These are phyloP conservation scores for Calameuta idolon DNA, from an alignment of 2,888 invertebrate species.

Conservation along the genomic window DNA sequence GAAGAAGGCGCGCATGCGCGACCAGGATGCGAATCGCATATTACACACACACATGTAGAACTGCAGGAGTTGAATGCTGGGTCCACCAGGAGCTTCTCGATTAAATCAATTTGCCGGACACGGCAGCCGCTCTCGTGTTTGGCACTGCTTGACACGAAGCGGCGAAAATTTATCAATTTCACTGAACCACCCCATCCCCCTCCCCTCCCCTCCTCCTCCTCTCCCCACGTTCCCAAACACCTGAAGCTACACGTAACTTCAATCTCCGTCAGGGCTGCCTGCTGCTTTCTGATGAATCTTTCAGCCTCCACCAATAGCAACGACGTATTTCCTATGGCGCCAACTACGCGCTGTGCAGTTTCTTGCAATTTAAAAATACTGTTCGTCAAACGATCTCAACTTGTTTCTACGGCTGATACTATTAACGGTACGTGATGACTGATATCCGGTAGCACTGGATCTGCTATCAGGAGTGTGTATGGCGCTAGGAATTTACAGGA, in stretches of 20 bases:
- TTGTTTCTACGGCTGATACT: not conserved
- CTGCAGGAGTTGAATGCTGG: not conserved
- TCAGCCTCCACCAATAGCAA: not conserved
- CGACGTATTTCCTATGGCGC: not conserved
- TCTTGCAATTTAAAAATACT: not conserved
- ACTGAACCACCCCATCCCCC: slow-evolving; percentile 28
- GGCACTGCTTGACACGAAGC: slow-evolving; percentile 31
- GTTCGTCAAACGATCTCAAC: not conserved
- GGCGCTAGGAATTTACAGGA: not conserved
- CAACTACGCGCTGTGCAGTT: not conserved
- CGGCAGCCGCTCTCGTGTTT: slow-evolving; percentile 25
- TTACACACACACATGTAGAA: not conserved
- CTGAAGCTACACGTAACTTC: not conserved
- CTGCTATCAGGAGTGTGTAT: not conserved
- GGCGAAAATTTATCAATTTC: slow-evolving; percentile 44
- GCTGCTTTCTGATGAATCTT: not conserved
- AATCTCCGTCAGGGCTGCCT: not conserved
- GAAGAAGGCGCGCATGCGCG: not conserved
- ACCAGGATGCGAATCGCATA: not conserved
- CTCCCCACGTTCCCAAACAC: not conserved
- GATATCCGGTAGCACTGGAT: not conserved
- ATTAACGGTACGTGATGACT: not conserved
- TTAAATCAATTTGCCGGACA: slow-evolving; percentile 44
- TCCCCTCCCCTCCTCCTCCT: not conserved
- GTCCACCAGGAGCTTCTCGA: slow-evolving; percentile 34